Base-by-base conservation (phyloP, 2,888 invertebrate genomes). In the Antheraea assamensis region DNA sequence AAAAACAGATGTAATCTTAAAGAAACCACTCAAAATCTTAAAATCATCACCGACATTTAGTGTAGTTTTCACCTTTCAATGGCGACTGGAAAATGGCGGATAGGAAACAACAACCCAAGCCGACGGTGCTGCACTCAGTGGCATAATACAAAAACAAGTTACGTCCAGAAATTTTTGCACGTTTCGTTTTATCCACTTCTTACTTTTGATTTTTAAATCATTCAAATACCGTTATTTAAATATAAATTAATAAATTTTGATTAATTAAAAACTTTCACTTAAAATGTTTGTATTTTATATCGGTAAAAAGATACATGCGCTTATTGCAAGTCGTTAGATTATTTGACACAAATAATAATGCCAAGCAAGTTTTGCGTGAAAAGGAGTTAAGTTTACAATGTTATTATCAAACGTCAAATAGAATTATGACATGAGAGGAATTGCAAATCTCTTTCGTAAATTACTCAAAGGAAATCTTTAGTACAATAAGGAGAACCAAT, bases 61-160 rank as follows among this genome's bases (percentile, higher is more conserved):
- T 95, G 96, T 96, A 96, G 96, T 96, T 97, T 96, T 97, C 97
- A 97, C 97, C 97, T 97, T 96, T 97, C 97, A 97, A 97, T 97
- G 97, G 97, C 97, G 97, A 97, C 97, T 96, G 97, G 96, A 97
- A 97, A 97, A 98, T 98, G 97, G 98, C 97, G 97, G 97, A 97
- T 96, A 95, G 95, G 96, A 96, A 96, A 96, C 96, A 96, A 97
- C 96, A 96, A 97, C 96, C 96, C 96, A 96, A 96, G 96, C 95
- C 96, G 96, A 95, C 90, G 90, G 95, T 95, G 95, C 95, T 95
- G 96, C 95, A 90, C 82, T 88, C 84, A 83, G 90, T 94, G 95
- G 93, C 84, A 85, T 83, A 87, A 75, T 86, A 83, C 82, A 79
- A 81, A 91, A 94, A 92, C 91, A 90, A 86, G 74, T 78, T 85